Evolutionary conservation across 1,140 invertebrate species (phyloP).

Genomic region (Bradysia coprophila): DNA sequence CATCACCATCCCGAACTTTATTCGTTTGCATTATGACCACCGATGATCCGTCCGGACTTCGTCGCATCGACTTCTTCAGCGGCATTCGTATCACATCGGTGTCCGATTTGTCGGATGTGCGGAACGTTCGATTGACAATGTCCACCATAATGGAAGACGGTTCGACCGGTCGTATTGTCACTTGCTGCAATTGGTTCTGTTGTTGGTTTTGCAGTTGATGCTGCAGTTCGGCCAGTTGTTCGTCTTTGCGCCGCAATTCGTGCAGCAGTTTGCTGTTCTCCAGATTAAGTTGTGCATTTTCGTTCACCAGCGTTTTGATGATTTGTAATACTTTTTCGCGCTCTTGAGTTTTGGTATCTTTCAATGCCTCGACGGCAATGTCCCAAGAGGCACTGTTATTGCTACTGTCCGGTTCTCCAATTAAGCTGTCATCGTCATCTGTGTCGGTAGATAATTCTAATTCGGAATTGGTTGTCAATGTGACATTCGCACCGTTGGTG

Average conservation of each 20-base stretch:
- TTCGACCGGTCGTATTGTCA: background rate
- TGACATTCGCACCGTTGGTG: background rate
- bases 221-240: slow-evolving; percentile 15
- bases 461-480: slow-evolving; percentile 25
- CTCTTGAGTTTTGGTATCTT: slow-evolving; percentile 14
- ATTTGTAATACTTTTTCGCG: slow-evolving; percentile 14
- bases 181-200: background rate
- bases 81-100: slow-evolving; percentile 4
- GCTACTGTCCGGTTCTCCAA: slow-evolving; percentile 23
- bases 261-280: slow-evolving; percentile 12
- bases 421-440: slow-evolving; percentile 29
- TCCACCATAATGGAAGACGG: background rate
- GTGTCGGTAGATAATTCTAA: slow-evolving; percentile 41
- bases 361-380: slow-evolving; percentile 15
- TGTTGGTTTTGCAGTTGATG: slow-evolving; percentile 4
- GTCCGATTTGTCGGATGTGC: background rate
- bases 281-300: slow-evolving; percentile 18
- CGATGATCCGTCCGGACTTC: slow-evolving; percentile 1
- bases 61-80: slow-evolving; percentile 4
- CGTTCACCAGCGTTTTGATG: slow-evolving; percentile 15
- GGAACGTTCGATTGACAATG: background rate
- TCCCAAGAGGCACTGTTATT: slow-evolving; percentile 20
- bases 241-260: slow-evolving; percentile 14
- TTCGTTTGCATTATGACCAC: slow-evolving; percentile 1
- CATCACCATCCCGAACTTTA: background rate